Conservation (phyloP, 2,113 vertebrate genomes). For the Rissa tridactyla region DNA sequence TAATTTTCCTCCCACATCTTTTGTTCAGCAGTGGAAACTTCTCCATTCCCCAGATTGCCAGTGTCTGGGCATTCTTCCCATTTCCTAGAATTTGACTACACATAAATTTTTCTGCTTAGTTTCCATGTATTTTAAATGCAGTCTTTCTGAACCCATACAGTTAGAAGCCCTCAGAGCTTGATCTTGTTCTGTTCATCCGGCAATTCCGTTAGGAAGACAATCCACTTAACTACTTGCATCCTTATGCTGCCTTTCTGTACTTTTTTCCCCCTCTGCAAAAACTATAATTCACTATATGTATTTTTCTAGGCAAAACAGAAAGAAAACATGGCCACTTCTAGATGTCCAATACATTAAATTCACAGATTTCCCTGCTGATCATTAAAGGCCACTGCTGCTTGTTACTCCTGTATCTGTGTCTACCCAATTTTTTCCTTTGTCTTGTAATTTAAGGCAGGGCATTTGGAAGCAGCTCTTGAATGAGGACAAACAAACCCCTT, state of each 20-base stretch:
- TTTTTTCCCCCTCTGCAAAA: background rate
- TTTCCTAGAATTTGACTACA: background rate
- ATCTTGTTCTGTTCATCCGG: background rate
- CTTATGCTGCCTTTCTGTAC: background rate
- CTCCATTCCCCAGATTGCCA: background rate
- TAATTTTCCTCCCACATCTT: background rate
- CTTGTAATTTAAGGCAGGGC: background rate
- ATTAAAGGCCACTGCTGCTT: background rate
- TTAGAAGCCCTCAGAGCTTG: background rate
- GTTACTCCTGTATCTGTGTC: background rate
- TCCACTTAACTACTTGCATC: background rate
- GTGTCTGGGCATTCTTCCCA: background rate
- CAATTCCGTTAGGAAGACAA: background rate
- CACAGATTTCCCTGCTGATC: background rate
- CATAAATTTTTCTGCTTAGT: background rate
- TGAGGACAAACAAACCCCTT: background rate
- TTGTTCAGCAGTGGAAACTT: background rate
- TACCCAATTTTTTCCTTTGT: background rate
- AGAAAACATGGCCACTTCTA: background rate
- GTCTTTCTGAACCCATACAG: background rate
- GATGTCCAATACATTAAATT: background rate
- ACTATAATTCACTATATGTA: background rate
- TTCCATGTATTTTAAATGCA: background rate
- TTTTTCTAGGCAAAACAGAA: background rate
- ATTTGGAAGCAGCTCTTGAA: background rate